phyloP scores from a whole-genome alignment of 2,113 vertebrate species.

The Ictalurus furcatus region DNA sequence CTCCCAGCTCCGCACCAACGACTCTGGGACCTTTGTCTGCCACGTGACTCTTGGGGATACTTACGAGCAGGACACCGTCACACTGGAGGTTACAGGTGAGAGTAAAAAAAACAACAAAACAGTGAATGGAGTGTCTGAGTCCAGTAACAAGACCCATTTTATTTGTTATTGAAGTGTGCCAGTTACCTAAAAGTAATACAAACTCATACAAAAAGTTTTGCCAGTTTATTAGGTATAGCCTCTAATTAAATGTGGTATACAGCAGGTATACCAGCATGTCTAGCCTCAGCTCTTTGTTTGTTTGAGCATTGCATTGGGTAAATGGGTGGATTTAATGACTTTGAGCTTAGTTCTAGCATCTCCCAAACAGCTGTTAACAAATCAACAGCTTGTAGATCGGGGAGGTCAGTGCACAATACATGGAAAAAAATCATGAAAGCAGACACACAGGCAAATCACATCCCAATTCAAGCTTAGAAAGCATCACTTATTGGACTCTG shows the following conservation, averaged over 20 bases:
- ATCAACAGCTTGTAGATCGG: background rate
- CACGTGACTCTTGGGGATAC: slow-evolving; percentile 84
- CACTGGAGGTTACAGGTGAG: slow-evolving; percentile 90
- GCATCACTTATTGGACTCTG: background rate
- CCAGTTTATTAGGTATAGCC: background rate
- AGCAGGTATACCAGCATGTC: background rate
- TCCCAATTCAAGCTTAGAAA: background rate
- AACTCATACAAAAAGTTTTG: background rate
- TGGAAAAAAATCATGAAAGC: too few relatives aligned
- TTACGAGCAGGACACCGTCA: slow-evolving; percentile 86
- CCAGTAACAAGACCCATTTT: background rate
- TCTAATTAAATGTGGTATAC: background rate
- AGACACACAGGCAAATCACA: too few relatives aligned
- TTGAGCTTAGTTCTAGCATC: background rate
- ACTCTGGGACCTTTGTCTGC: slow-evolving; percentile 88
- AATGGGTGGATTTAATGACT: background rate
- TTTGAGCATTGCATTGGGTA: background rate
- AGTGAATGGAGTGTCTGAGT: background rate
- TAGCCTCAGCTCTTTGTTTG: background rate
- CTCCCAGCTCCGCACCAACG: slow-evolving; percentile 79
- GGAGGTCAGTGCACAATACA: too few relatives aligned
- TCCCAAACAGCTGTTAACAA: background rate
- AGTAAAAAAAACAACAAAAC: background rate
- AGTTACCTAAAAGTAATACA: background rate
- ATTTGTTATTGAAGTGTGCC: background rate